Conservation (phyloP, 2,113 vertebrate species). For the Cepphus grylle region DNA sequence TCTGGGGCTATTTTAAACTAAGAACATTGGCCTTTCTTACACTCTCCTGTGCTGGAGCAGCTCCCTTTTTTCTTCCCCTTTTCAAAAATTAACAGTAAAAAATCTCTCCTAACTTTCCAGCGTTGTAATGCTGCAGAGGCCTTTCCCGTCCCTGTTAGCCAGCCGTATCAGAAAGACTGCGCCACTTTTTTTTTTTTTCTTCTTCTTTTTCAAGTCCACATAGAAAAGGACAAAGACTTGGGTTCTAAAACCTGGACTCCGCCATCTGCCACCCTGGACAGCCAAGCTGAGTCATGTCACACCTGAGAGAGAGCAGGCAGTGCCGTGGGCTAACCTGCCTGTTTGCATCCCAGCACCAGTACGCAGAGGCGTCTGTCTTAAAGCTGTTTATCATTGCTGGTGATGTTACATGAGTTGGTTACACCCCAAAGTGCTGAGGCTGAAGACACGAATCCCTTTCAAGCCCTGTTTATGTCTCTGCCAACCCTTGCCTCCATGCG, state of each 20-base stretch:
- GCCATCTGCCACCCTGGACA: fast-evolving
- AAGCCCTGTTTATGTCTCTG: neutral
- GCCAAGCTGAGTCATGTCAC: neutral
- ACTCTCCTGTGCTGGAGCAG: neutral
- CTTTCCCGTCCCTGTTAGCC: neutral
- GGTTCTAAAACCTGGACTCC: neutral
- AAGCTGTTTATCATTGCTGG: neutral
- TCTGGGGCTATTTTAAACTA: conserved; percentile 43
- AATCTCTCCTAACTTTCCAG: neutral
- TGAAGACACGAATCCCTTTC: neutral
- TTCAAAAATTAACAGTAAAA: neutral
- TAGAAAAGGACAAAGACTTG: neutral
- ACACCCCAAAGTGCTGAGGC: neutral
- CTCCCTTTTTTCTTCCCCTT: neutral
- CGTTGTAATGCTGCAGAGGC: neutral
- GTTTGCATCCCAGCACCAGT: neutral
- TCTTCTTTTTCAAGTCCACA: neutral
- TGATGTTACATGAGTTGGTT: neutral
- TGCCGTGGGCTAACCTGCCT: neutral
- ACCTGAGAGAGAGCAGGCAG: neutral
- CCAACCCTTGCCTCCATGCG: neutral
- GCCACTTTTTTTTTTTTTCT: neutral
- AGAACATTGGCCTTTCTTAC: neutral
- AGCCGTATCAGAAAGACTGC: neutral
- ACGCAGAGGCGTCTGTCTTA: neutral